phyloP scores from a whole-genome alignment of 1,140 invertebrate genomes.

The Microvelia longipes region DNA sequence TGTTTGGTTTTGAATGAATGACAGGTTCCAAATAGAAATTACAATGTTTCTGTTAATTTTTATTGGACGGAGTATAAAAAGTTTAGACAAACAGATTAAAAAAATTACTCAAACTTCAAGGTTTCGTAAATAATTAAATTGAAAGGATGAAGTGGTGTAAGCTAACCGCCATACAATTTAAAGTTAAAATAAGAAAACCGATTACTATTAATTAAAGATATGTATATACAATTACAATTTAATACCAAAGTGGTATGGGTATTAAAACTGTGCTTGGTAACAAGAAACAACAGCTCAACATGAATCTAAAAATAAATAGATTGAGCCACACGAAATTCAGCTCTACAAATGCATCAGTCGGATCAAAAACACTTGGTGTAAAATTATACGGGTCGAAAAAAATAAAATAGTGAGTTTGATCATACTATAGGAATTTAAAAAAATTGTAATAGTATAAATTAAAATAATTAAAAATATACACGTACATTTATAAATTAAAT shows the following conservation, averaged over 20 bases:
- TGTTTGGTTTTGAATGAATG: no score
- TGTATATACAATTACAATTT: slow-evolving; percentile 3
- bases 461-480: neutral
- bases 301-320: no score
- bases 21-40: no score
- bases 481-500: neutral
- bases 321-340: neutral
- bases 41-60: no score
- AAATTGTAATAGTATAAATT: slow-evolving; percentile 7
- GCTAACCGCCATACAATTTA: no score
- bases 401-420: neutral
- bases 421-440: neutral
- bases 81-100: no score
- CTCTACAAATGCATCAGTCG: neutral
- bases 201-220: slow-evolving; percentile 5
- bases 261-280: slow-evolving; percentile 2
- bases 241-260: neutral
- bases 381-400: neutral
- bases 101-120: no score
- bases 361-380: neutral
- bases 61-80: no score
- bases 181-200: no score
- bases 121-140: no score
- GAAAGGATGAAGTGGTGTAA: no score
- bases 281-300: no score